Conservation (phyloP, 2,113 vertebrate species). For the Catharus fuscescens region DNA sequence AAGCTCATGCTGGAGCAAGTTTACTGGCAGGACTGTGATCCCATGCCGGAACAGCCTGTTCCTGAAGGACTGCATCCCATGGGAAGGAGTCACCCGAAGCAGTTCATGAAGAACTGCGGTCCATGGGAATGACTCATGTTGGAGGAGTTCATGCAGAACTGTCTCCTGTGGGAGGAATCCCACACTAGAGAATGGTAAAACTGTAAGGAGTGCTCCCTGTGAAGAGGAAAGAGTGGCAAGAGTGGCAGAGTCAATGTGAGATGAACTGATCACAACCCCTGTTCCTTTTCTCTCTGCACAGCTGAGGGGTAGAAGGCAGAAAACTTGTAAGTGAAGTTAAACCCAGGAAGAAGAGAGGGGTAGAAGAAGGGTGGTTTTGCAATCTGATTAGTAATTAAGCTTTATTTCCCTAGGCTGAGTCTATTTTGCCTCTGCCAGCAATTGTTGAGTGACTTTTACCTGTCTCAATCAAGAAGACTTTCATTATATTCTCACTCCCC, state of each 20-base stretch:
- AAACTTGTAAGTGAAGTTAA: not conserved
- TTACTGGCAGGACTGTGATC: not conserved
- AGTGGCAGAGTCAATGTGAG: not conserved
- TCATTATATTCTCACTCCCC: not conserved
- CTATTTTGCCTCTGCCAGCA: not conserved
- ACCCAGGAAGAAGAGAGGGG: not conserved
- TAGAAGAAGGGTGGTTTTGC: not conserved
- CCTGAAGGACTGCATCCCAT: accelerated
- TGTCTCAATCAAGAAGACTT: not conserved
- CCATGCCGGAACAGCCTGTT: not conserved
- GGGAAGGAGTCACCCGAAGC: accelerated
- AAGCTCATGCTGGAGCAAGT: not conserved
- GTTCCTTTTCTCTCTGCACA: not conserved
- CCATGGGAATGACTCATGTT: not conserved
- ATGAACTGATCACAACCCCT: not conserved
- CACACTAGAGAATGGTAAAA: not conserved
- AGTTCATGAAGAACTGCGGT: not conserved
- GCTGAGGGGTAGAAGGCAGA: not conserved
- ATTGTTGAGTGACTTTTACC: not conserved
- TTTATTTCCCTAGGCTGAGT: accelerated
- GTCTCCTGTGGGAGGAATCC: not conserved
- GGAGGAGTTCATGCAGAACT: not conserved
- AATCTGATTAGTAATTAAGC: not conserved
- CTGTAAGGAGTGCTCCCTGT: not conserved
- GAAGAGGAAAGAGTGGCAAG: not conserved